Base-by-base conservation (phyloP, 2,113 vertebrate species). In the Nibea albiflora region DNA sequence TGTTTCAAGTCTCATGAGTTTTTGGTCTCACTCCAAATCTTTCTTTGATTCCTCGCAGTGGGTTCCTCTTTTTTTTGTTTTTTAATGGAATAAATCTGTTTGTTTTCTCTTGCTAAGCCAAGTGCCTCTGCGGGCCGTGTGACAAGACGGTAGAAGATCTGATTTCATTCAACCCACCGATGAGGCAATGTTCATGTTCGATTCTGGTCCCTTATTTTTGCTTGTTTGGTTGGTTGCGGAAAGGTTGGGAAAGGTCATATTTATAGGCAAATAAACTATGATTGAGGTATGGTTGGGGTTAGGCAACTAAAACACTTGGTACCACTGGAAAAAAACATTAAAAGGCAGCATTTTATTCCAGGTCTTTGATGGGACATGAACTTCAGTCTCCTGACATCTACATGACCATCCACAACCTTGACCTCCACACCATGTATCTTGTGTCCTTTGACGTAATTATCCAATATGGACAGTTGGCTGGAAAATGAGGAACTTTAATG, bases 11-110 rank as follows among this genome's bases (percentile, higher is more conserved):
- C 80, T 35, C 39, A 3, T 24, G 26, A 44, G 56, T 35, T 67
- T 66, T 62, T 24, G 26, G 22, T 78, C 72, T 66, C 47, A 35
- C 16, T 60, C 35, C 26, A 39, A 19, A 53, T 39, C 3, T 26
- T 24, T 24, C 0, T 24, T 60, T 12, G 28, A 63, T 24, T 61
- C 14, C 16, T 60, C 26, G 49, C 10, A n/a, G 31, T 47, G 17
- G 35, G 24, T 58, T 20, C 53, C 24, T 26, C 24, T 2, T 63
- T 53, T n/a, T 73, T 24, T 66, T 47, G 35, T 54, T 61, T 84
- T 54, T 12, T 28, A 4, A 77, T 70, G 15, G 46, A 53, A 70
- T 63, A 42, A 75, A 54, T 61, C 22, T 74, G 69, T 66, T 77
- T 73, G 57, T 56, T 73, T 84, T 70, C 11, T 0, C 7, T 46